Conservation (phyloP, 2,888 invertebrate species). For the Andrena flavipes region DNA sequence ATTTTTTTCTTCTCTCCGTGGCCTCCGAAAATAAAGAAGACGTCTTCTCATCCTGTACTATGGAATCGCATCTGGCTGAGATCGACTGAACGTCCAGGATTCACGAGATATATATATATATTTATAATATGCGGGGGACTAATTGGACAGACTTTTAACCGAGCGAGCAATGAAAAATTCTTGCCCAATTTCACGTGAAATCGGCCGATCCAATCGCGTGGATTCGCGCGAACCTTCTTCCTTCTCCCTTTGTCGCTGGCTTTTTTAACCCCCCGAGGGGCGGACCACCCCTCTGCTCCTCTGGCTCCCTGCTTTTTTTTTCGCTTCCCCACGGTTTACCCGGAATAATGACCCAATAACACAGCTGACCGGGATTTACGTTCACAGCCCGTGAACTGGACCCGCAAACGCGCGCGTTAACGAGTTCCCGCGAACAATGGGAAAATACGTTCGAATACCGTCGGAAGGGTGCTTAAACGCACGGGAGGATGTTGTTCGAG, state of each 20-base stretch:
- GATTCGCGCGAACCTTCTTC: slow-evolving; percentile 44
- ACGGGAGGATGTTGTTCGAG: not conserved
- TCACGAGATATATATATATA: not conserved
- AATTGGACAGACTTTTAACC: slow-evolving; percentile 6
- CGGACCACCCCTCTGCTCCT: slow-evolving; percentile 53
- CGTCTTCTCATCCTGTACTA: not conserved
- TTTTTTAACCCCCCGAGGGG: slow-evolving; percentile 49
- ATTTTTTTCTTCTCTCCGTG: not conserved
- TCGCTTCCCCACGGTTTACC: slow-evolving; percentile 57
- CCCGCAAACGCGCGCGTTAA: slow-evolving; percentile 50
- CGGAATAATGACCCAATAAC: slow-evolving; percentile 66
- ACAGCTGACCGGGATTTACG: slow-evolving; percentile 59
- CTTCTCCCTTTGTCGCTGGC: slow-evolving; percentile 20
- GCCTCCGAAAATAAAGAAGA: not conserved
- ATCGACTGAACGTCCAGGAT: not conserved
- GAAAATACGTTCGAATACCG: slow-evolving; percentile 18
- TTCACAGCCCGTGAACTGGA: slow-evolving; percentile 52
- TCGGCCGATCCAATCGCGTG: slow-evolving; percentile 18
- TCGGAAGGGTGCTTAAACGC: not conserved
- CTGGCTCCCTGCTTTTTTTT: slow-evolving; percentile 46
- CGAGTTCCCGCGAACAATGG: slow-evolving; percentile 59
- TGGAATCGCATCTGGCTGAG: not conserved
- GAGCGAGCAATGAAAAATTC: not conserved
- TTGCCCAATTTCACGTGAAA: slow-evolving; percentile 30
- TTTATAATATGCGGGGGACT: not conserved